Percentiles rank a stretch among this genome's conserved stretches.
phyloP scores from a whole-genome alignment of 2,113 vertebrate genomes.

The Aix galericulata region DNA sequence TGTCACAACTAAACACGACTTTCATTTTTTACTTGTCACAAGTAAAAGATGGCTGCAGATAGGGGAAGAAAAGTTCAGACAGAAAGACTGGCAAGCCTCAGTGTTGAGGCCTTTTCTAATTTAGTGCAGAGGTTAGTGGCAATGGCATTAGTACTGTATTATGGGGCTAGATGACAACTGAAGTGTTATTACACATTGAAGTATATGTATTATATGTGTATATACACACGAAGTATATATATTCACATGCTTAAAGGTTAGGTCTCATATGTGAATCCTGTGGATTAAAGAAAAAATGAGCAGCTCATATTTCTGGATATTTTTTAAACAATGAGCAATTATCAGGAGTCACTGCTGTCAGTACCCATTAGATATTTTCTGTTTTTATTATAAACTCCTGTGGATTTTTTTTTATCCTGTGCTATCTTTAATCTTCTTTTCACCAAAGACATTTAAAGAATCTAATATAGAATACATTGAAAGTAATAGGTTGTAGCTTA shows the following conservation, averaged over 20 bases:
- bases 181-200: background rate
- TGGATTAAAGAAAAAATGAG: background rate
- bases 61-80: background rate
- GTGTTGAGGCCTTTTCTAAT: background rate
- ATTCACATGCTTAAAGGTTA: background rate
- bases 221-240: background rate
- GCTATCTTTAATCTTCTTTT: background rate
- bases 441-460: background rate
- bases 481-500: background rate
- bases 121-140: background rate
- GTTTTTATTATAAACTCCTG: background rate
- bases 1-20: background rate
- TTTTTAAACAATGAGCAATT: background rate
- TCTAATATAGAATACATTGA: background rate
- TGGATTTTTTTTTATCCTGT: background rate
- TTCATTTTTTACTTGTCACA: background rate
- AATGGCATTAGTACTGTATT: background rate
- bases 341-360: no score
- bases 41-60: background rate
- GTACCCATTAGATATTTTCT: background rate
- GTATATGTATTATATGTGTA: background rate
- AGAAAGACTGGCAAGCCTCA: background rate
- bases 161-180: background rate
- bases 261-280: background rate
- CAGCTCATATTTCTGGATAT: background rate